Evolutionary conservation across 2,888 invertebrate species (phyloP).

Genomic region (Apodemia hepburni): DNA sequence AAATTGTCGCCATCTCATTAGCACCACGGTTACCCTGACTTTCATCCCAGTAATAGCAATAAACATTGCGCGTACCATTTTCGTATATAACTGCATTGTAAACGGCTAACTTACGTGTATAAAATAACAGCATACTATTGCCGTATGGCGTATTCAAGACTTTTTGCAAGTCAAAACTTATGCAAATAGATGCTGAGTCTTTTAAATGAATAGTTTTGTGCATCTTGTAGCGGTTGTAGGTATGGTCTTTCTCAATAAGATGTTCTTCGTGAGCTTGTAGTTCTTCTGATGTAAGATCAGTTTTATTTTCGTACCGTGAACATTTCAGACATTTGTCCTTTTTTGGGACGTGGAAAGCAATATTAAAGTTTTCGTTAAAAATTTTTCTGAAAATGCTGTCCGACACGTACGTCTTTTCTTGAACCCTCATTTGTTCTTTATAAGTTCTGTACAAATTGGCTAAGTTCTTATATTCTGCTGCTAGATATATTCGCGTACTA

Average conservation of each 20-base stretch:
- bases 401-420: conserved; percentile 27
- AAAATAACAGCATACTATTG: conserved; percentile 24
- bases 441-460: conserved; percentile 27
- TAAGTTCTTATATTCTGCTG: conserved; percentile 25
- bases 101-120: conserved; percentile 19
- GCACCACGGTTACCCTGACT: conserved; percentile 31
- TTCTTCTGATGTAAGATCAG: background rate
- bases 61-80: conserved; percentile 21
- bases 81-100: conserved; percentile 23
- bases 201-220: conserved; percentile 17
- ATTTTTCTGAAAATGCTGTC: conserved; percentile 31
- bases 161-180: conserved; percentile 22
- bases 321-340: conserved; percentile 35
- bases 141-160: conserved; percentile 22
- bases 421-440: conserved; percentile 21
- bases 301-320: conserved; percentile 19
- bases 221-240: conserved; percentile 19
- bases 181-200: conserved; percentile 9
- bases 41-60: conserved; percentile 32
- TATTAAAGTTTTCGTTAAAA: conserved; percentile 31
- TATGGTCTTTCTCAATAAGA: conserved; percentile 19
- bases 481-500: conserved; percentile 25
- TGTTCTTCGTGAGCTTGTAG: conserved; percentile 17
- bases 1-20: no score
- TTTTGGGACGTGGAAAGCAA: conserved; percentile 33